Evolutionary conservation across 2,113 vertebrate genomes (phyloP).

Genomic region (Elanus axillaris): DNA sequence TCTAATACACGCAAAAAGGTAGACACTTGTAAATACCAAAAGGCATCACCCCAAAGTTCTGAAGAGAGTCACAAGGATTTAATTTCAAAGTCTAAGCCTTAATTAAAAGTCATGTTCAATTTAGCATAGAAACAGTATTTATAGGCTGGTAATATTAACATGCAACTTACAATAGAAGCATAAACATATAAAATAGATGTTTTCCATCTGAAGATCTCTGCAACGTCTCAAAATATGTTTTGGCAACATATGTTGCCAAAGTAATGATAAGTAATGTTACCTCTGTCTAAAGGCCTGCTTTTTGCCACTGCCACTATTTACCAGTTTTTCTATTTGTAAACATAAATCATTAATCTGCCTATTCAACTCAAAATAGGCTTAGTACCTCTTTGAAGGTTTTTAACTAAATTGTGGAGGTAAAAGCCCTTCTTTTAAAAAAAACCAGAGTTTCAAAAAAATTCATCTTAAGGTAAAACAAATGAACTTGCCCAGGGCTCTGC

Average conservation of each 20-base stretch:
- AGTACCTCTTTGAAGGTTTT: not conserved
- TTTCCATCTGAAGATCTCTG: not conserved
- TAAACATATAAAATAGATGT: not conserved
- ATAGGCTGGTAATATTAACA: not conserved
- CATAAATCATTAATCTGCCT: not conserved
- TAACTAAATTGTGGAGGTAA: not conserved
- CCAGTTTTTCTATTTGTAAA: not conserved
- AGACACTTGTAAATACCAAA: not conserved
- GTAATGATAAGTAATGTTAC: not conserved
- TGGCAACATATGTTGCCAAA: too few relatives aligned
- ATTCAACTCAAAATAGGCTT: not conserved
- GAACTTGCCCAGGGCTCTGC: not conserved
- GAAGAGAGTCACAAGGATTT: not conserved
- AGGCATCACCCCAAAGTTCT: not conserved
- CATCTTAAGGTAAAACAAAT: not conserved
- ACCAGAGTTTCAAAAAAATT: not conserved
- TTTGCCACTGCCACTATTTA: not conserved
- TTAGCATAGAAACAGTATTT: not conserved
- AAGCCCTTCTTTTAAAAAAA: not conserved
- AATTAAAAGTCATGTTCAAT: not conserved
- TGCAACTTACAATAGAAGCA: not conserved
- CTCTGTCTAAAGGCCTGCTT: not conserved
- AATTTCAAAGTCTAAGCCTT: not conserved
- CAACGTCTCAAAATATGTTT: not conserved
- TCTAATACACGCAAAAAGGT: not conserved